Percentiles rank a stretch among this genome's conserved stretches.
These are phyloP conservation scores for Mionectes macconnelli DNA, from an alignment of 2,113 vertebrate genomes.

Conservation along the genomic window DNA sequence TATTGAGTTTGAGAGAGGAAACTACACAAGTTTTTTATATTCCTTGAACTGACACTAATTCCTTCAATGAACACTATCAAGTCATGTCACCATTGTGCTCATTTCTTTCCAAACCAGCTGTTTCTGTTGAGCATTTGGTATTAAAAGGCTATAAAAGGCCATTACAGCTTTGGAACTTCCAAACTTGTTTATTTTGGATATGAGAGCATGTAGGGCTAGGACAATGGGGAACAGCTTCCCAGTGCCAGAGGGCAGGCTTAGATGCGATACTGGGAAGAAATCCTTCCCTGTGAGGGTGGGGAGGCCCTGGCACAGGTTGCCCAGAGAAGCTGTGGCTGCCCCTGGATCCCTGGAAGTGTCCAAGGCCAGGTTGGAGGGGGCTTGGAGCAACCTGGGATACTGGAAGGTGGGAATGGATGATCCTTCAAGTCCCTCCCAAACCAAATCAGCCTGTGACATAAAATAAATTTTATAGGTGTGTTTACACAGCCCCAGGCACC, in stretches of 20 bases:
- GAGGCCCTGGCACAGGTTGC: accelerated
- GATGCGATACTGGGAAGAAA: background rate
- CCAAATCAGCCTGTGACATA: background rate
- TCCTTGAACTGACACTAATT: background rate
- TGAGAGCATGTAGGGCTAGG: accelerated
- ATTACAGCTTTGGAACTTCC: background rate
- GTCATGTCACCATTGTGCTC: background rate
- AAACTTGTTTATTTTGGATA: background rate
- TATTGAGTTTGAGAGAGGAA: background rate
- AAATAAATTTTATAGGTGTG: background rate
- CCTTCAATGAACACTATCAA: background rate
- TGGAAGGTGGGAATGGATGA: accelerated
- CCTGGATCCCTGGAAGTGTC: background rate
- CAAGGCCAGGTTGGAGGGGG: background rate
- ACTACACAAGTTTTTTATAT: background rate
- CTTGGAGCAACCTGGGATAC: background rate
- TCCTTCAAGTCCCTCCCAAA: background rate
- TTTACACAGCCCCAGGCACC: background rate
- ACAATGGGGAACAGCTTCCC: background rate
- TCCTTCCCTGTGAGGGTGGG: accelerated
- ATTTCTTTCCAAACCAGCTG: background rate
- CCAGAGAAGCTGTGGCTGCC: background rate
- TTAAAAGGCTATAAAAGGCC: background rate
- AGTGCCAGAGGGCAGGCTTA: background rate
- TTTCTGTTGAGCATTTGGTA: background rate